Evolutionary conservation across 92 coral and sea anemone genomes (phyloP), one percentile per base, ranked within the genome.

Genomic region (Parazoanthus darwini): DNA sequence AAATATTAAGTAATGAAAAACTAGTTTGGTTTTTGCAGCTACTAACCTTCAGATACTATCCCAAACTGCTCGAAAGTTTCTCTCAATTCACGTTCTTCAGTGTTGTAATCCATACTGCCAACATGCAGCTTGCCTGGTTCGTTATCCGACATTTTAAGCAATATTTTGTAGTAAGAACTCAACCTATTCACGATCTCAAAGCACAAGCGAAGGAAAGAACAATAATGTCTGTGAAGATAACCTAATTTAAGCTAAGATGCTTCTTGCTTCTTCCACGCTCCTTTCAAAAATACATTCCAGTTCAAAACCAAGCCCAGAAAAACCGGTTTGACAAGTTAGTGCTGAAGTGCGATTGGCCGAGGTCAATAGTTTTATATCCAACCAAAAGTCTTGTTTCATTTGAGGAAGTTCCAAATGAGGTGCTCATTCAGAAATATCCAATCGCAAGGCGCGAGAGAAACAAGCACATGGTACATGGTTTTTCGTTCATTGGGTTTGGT

Each of bases 271-370:
- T 22, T 7, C 14, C 16, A 44, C 2, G 0, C 42, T 58, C 33
- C 13, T 16, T 29, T 3, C 6, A 46, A 42, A 20, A 42, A 20
- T 1, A 46, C 79, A 14, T 20, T 26, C 76, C 74, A 29, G 33
- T 63, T 13, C 23, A 2, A 6, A 20, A 36, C 20, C 39, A 63
- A 63, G 70, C 70, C 70, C 22, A 20, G 10, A 16, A 84, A 84
- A 83, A 84, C 87, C 67, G 79, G 87, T 84, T 84, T 70, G 37
- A 29, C 87, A 42, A 46, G 87, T 84, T 84, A 0, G 15, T 0
- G n/a, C 77, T 44, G 37, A 84, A 84, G 16, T 23, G 29, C 18
- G 68, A 84, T 84, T 84, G 87, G 87, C 66, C 72, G 1, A 72
- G 10, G 48, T 2, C 5, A 8, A n/a, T 26, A 37, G 6, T 14